These are phyloP conservation scores for Cygnus buccinator DNA, from an alignment of 2,113 vertebrate genomes.

Conservation along the genomic window DNA sequence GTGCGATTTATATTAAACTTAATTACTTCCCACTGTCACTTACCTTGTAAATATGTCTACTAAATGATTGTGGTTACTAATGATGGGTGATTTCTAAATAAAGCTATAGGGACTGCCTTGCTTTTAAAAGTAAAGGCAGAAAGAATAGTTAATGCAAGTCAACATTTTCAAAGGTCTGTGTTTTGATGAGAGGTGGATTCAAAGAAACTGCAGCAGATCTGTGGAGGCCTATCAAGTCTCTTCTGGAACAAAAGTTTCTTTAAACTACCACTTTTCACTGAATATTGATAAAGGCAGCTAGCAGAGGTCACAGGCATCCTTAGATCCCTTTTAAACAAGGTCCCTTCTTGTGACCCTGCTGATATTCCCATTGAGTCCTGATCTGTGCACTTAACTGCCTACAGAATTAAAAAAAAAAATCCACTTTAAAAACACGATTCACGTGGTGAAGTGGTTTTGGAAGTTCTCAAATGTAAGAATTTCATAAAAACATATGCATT, in stretches of 20 bases:
- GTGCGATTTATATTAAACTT: slow-evolving; percentile 54
- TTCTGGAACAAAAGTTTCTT: background rate
- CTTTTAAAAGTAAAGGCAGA: background rate
- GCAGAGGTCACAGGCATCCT: background rate
- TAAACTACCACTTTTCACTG: background rate
- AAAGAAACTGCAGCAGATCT: background rate
- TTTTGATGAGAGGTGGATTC: background rate
- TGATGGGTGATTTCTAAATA: slow-evolving; percentile 49
- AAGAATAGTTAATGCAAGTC: background rate
- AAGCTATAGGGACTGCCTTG: slow-evolving; percentile 12
- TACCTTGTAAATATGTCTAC: slow-evolving; percentile 53
- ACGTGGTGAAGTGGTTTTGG: background rate
- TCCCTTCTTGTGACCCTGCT: background rate
- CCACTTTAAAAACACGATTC: background rate
- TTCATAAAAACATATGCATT: background rate
- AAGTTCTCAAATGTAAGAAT: background rate
- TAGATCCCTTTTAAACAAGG: background rate
- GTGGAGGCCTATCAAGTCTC: background rate
- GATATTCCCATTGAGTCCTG: background rate
- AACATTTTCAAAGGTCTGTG: background rate
- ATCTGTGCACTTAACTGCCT: background rate
- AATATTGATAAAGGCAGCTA: background rate
- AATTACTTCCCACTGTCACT: slow-evolving; percentile 64
- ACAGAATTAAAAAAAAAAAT: background rate
- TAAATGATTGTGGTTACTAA: slow-evolving; percentile 27